phyloP scores from a whole-genome alignment of 2,113 vertebrate genomes.

The Columba janthina region DNA sequence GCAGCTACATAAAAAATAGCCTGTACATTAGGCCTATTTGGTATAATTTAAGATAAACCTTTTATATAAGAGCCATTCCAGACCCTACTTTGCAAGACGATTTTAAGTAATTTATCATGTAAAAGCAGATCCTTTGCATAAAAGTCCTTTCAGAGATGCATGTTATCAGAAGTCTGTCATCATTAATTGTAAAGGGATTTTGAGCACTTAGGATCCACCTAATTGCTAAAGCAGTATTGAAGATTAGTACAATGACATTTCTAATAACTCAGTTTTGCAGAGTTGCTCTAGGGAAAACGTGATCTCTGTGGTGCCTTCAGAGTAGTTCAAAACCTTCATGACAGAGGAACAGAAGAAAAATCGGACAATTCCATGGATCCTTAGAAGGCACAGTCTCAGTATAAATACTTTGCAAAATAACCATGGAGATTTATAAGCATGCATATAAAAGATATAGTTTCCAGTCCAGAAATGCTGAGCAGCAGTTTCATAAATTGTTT shows the following conservation, averaged over 20 bases:
- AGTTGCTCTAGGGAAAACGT: not conserved
- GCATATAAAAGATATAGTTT: not conserved
- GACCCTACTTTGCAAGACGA: not conserved
- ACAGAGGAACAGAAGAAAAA: not conserved
- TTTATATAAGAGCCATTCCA: not conserved
- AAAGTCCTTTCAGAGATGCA: not conserved
- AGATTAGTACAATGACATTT: not conserved
- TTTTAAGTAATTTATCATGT: not conserved
- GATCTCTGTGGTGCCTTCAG: not conserved
- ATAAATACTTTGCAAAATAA: not conserved
- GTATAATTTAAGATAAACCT: not conserved
- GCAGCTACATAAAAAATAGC: too few relatives aligned
- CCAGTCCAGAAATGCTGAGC: not conserved
- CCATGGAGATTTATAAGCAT: not conserved
- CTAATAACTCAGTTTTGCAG: not conserved
- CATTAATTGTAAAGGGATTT: constrained; percentile 3
- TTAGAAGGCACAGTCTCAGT: not conserved
- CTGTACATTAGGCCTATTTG: not conserved
- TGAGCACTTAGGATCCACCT: not conserved
- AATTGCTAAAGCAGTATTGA: not conserved
- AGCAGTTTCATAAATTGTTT: not conserved
- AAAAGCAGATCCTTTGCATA: not conserved
- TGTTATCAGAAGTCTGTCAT: not conserved
- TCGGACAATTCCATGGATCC: not conserved
- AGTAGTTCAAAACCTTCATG: not conserved